These are phyloP conservation scores for Capitulum mitella DNA, from an alignment of 2,888 invertebrate species.

Conservation along the genomic window DNA sequence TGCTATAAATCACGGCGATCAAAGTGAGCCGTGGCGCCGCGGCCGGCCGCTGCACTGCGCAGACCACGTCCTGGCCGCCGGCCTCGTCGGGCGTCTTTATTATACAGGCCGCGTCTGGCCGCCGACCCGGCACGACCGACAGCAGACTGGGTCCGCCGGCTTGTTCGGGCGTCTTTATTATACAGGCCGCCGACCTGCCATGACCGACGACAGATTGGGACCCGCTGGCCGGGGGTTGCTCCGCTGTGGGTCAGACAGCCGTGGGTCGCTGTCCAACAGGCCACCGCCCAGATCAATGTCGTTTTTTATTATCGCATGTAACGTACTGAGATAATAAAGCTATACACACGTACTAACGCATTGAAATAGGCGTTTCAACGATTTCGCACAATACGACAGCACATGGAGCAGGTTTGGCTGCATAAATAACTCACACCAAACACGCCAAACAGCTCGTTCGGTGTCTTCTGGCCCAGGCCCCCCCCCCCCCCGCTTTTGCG, in stretches of 20 bases:
- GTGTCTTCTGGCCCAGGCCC: not conserved
- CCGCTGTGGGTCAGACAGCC: too few species aligned
- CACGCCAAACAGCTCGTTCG: too few species aligned
- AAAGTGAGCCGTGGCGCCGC: not conserved
- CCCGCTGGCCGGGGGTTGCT: too few species aligned
- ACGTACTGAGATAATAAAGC: not conserved
- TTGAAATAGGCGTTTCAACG: not conserved
- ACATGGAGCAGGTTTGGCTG: too few species aligned
- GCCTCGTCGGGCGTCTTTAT: not conserved
- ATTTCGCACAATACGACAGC: not conserved
- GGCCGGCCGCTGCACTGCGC: not conserved
- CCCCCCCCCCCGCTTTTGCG: not conserved
- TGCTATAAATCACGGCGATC: not conserved
- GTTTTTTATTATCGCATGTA: too few species aligned
- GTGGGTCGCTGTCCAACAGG: too few species aligned
- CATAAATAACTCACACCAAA: too few species aligned
- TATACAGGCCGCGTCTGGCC: not conserved
- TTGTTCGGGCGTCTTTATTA: too few species aligned
- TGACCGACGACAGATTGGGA: not conserved
- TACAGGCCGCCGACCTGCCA: not conserved
- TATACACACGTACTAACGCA: not conserved
- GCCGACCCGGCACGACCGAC: not conserved
- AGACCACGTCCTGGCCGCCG: not conserved
- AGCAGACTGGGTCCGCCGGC: not conserved
- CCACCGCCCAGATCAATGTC: too few species aligned